Evolutionary conservation across 2,888 invertebrate genomes (phyloP).

Genomic region (Asteroscopus sphinx): DNA sequence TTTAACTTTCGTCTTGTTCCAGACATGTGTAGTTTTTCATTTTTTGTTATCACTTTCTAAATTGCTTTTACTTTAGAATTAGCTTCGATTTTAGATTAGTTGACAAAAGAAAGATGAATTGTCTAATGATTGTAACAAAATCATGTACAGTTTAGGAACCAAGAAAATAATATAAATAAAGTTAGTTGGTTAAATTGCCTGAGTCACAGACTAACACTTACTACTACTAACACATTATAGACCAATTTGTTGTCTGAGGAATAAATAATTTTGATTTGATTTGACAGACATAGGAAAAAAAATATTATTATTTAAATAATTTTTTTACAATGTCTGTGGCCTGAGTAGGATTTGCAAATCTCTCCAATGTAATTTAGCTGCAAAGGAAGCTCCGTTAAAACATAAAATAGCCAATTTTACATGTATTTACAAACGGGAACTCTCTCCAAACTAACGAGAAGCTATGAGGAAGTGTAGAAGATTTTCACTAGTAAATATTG

Average conservation of each 20-base stretch:
- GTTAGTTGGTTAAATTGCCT: too few relatives aligned
- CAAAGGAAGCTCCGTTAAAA: not conserved
- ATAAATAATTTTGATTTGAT: too few relatives aligned
- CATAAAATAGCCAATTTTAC: not conserved
- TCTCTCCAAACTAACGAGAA: slow-evolving; percentile 9
- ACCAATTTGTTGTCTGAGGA: too few relatives aligned
- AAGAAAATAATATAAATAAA: too few relatives aligned
- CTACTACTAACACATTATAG: too few relatives aligned
- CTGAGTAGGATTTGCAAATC: not conserved
- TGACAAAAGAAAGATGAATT: too few relatives aligned
- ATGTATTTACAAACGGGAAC: not conserved
- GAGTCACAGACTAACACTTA: too few relatives aligned
- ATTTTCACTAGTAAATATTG: slow-evolving; percentile 43
- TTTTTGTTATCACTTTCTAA: slow-evolving; percentile 15
- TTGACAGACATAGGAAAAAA: too few relatives aligned
- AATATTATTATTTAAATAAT: too few relatives aligned
- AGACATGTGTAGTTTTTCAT: slow-evolving; percentile 4
- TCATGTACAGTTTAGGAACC: too few relatives aligned
- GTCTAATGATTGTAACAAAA: too few relatives aligned
- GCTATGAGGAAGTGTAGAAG: slow-evolving; percentile 29
- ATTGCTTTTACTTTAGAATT: slow-evolving; percentile 8
- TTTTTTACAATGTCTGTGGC: not conserved
- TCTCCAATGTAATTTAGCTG: not conserved
- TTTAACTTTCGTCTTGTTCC: slow-evolving; percentile 3
- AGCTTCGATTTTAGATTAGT: slow-evolving; percentile 8